Percentiles rank a stretch among this genome's conserved stretches.
Evolutionary conservation across 2,113 vertebrate species (phyloP).

Genomic region (Oreocharis arfaki): DNA sequence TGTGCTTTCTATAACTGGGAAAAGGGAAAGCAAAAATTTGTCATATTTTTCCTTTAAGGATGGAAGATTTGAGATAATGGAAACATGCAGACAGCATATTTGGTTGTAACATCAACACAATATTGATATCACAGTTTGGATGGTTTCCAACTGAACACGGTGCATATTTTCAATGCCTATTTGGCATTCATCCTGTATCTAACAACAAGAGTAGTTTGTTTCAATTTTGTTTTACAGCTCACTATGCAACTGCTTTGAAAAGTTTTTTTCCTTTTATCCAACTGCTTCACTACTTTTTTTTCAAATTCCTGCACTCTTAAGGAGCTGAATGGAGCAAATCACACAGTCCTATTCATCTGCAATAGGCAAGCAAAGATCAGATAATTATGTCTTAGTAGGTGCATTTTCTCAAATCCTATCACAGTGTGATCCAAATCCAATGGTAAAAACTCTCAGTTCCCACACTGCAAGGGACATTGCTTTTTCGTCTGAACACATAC

Average conservation of each 20-base stretch:
- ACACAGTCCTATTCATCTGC: background rate
- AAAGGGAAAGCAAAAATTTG: background rate
- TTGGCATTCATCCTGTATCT: background rate
- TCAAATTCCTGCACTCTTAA: background rate
- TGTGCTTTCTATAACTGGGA: background rate
- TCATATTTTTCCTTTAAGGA: background rate
- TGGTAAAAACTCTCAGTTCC: background rate
- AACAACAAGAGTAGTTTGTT: conserved; percentile 16
- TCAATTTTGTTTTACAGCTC: background rate
- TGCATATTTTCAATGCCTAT: background rate
- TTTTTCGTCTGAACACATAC: background rate
- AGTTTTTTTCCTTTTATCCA: background rate
- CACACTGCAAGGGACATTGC: background rate
- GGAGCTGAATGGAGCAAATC: background rate
- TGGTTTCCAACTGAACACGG: background rate
- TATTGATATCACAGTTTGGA: conserved; percentile 7
- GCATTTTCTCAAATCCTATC: background rate
- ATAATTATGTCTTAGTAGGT: background rate
- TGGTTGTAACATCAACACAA: background rate
- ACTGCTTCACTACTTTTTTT: background rate
- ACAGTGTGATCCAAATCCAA: background rate
- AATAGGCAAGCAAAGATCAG: background rate
- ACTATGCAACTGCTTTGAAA: background rate
- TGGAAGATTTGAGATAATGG: background rate
- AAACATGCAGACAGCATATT: background rate